Evolutionary conservation across 2,113 vertebrate species (phyloP).

Genomic region (Apus apus): DNA sequence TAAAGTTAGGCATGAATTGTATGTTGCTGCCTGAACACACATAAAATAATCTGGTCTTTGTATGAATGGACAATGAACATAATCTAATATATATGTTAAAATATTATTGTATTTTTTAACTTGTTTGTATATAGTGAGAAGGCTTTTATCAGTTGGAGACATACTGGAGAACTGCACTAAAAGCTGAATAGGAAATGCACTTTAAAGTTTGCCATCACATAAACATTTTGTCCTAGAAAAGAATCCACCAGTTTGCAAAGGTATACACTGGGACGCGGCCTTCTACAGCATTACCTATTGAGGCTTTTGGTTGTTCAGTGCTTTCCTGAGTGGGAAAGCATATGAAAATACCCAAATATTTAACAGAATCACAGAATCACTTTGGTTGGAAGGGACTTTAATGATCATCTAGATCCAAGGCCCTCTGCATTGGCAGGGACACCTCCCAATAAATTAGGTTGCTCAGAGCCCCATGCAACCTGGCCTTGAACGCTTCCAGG

Average conservation of each 20-base stretch:
- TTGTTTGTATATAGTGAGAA: neutral
- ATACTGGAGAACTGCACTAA: neutral
- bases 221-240: neutral
- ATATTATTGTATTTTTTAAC: neutral
- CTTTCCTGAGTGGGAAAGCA: neutral
- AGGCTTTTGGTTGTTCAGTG: neutral
- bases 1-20: neutral
- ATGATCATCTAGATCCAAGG: too few species aligned
- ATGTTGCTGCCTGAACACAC: neutral
- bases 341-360: neutral
- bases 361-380: too few species aligned
- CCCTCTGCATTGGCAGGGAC: too few species aligned
- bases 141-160: neutral
- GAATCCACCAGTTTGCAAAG: neutral
- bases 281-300: rapidly evolving
- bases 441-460: too few species aligned
- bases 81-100: neutral
- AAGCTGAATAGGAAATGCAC: neutral
- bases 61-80: neutral
- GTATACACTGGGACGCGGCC: too few species aligned
- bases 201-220: neutral
- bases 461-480: too few species aligned
- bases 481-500: too few species aligned
- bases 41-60: neutral
- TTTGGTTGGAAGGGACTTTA: too few species aligned